These are phyloP conservation scores for Callospermophilus lateralis DNA, from an alignment of 2,113 vertebrate species.

Conservation along the genomic window DNA sequence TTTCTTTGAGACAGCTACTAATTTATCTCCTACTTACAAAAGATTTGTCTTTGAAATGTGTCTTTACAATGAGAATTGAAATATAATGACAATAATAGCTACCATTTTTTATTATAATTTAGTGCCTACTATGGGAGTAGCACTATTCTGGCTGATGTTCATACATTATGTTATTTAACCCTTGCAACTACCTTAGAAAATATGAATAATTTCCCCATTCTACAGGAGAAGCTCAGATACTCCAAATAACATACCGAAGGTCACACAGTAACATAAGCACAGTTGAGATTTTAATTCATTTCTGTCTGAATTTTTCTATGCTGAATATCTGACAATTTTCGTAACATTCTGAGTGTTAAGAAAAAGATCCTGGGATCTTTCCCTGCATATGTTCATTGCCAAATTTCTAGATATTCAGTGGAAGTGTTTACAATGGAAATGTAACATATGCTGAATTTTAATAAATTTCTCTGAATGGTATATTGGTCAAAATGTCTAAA, in stretches of 20 bases:
- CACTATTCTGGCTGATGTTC: not conserved
- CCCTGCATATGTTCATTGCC: not conserved
- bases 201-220: slow-evolving; percentile 52
- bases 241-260: slow-evolving; percentile 19
- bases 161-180: slow-evolving; percentile 54
- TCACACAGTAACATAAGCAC: slow-evolving; percentile 27
- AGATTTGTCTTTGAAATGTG: slow-evolving; percentile 74
- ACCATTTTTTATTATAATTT: slow-evolving; percentile 73
- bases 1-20: slow-evolving; percentile 70
- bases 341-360: not conserved
- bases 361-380: not conserved
- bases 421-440: slow-evolving; percentile 28
- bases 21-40: slow-evolving; percentile 73
- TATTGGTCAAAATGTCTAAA: slow-evolving; percentile 46
- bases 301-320: slow-evolving; percentile 41
- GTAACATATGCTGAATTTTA: not conserved
- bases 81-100: slow-evolving; percentile 73
- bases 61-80: slow-evolving; percentile 72
- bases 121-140: slow-evolving; percentile 45
- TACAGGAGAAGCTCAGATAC: slow-evolving; percentile 28
- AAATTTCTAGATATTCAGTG: slow-evolving; percentile 44
- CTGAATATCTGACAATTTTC: not conserved
- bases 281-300: slow-evolving; percentile 44
- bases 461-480: not conserved
- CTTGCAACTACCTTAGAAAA: not conserved